These are phyloP conservation scores for Drosophila trichaetosa DNA, from an alignment of 2,888 invertebrate genomes.

Conservation along the genomic window DNA sequence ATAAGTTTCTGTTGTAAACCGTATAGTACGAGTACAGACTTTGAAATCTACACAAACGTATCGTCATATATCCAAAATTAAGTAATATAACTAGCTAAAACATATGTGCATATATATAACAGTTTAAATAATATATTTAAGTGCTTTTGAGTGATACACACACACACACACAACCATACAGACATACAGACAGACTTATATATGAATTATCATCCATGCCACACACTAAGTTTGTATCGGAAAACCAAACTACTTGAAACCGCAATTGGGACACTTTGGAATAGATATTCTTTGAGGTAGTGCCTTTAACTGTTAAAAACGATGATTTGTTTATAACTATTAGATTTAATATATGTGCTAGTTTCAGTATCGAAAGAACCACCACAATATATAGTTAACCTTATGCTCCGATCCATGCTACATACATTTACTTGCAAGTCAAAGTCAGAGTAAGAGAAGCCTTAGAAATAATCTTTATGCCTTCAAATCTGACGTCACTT, in stretches of 20 bases:
- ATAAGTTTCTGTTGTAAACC: slow-evolving; percentile 10
- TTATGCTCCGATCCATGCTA: not conserved
- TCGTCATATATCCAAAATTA: slow-evolving; percentile 54
- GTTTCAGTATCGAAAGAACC: slow-evolving; percentile 38
- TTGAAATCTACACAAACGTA: slow-evolving; percentile 50
- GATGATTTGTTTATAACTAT: slow-evolving; percentile 41
- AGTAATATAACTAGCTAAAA: slow-evolving; percentile 13
- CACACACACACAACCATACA: slow-evolving; percentile 21
- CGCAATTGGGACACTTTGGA: slow-evolving; percentile 60
- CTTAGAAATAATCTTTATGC: not conserved
- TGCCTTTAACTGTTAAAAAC: slow-evolving; percentile 65
- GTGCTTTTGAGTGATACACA: slow-evolving; percentile 62
- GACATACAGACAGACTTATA: not conserved
- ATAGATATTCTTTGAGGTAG: slow-evolving; percentile 71
- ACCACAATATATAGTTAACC: not conserved
- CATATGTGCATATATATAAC: slow-evolving; percentile 6
- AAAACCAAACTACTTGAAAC: slow-evolving; percentile 41
- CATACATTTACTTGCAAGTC: not conserved
- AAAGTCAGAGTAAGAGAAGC: not conserved
- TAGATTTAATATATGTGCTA: slow-evolving; percentile 1
- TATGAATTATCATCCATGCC: slow-evolving; percentile 20
- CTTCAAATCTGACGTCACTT: not conserved
- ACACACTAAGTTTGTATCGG: slow-evolving; percentile 23
- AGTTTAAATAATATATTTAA: slow-evolving; percentile 42
- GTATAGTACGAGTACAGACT: slow-evolving; percentile 67